These are phyloP conservation scores for Tokudaia muenninki DNA, from an alignment of 2,797 vertebrate species.

Conservation along the genomic window DNA sequence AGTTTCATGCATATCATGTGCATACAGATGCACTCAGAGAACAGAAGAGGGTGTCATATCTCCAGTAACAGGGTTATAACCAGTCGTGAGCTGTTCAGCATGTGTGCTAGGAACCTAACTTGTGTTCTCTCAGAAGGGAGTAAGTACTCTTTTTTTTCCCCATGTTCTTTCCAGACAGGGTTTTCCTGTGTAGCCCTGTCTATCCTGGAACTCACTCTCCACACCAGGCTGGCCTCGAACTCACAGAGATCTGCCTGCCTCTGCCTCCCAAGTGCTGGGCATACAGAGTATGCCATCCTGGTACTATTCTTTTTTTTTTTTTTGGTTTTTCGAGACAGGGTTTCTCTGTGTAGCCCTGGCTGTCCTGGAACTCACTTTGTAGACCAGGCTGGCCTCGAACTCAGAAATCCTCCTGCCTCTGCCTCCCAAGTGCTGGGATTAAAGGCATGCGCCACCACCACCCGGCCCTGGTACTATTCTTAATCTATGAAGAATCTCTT, in stretches of 20 bases:
- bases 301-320: neutral
- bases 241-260: neutral
- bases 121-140: neutral
- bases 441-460: no score
- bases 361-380: no score
- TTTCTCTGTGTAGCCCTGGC: no score
- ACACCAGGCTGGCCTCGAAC: neutral
- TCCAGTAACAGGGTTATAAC: neutral
- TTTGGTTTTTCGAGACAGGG: no score
- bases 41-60: neutral
- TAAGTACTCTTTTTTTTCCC: neutral
- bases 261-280: neutral
- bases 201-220: neutral
- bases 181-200: neutral
- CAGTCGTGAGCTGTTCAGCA: neutral
- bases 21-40: neutral
- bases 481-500: neutral
- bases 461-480: neutral
- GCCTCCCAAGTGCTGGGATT: no score
- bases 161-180: neutral
- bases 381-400: no score
- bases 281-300: neutral
- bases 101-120: neutral
- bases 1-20: neutral
- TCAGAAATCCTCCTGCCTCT: no score